phyloP scores from a whole-genome alignment of 2,113 vertebrate species.

The Terrapene triunguis region DNA sequence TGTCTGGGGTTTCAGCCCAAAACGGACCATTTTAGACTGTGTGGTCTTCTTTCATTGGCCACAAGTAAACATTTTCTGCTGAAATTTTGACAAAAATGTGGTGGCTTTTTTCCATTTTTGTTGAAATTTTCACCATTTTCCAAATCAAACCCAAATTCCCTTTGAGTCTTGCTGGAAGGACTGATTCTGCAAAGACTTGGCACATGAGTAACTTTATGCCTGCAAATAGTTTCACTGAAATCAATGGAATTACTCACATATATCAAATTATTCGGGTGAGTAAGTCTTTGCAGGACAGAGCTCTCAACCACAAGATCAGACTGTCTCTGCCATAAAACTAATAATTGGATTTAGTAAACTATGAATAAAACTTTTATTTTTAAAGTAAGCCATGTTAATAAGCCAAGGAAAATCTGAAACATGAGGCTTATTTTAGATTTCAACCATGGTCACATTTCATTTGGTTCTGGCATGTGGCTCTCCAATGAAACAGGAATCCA shows the following conservation, averaged over 20 bases:
- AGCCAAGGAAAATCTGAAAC: background rate
- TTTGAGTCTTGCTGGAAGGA: background rate
- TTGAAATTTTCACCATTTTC: background rate
- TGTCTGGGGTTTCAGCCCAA: background rate
- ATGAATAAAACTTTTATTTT: background rate
- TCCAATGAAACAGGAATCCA: conserved; percentile 34
- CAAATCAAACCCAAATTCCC: background rate
- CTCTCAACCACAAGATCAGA: background rate
- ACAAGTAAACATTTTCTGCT: background rate
- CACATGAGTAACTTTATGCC: background rate
- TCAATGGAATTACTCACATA: background rate
- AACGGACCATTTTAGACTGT: background rate
- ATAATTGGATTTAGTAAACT: background rate
- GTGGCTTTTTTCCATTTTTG: background rate
- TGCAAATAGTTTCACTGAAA: background rate
- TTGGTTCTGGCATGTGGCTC: background rate
- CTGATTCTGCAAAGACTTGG: background rate
- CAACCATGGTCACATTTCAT: background rate
- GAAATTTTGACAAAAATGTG: background rate
- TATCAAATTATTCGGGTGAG: background rate
- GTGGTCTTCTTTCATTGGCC: background rate
- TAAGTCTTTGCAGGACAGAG: background rate
- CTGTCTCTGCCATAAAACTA: background rate
- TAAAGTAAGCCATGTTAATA: background rate
- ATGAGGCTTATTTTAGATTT: background rate